A percentile compares a stretch with the other conserved stretches of the same genome.
Conservation (phyloP, 1,140 invertebrate species). For the Apis cerana region DNA sequence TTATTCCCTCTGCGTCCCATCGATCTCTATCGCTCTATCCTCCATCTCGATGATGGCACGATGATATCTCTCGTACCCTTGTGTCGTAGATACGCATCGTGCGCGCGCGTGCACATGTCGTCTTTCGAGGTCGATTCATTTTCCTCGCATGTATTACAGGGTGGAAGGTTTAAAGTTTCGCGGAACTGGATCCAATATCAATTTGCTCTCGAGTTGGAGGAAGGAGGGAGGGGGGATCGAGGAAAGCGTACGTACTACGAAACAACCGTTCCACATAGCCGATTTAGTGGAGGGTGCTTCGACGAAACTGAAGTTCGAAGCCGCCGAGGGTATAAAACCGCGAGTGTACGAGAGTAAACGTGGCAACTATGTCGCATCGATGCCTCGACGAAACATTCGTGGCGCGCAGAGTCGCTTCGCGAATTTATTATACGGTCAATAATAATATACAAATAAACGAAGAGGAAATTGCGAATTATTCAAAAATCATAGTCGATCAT, state of each 20-base stretch:
- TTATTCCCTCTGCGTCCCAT: too few species aligned
- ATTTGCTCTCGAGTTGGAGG: not conserved
- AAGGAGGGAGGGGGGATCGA: too few species aligned
- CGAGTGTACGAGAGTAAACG: not conserved
- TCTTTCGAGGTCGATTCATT: not conserved
- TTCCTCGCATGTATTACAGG: not conserved
- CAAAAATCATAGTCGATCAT: too few species aligned
- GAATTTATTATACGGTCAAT: too few species aligned
- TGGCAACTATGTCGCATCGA: too few species aligned
- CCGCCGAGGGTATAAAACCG: not conserved
- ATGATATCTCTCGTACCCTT: not conserved
- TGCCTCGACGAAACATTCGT: too few species aligned
- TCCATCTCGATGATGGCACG: not conserved
- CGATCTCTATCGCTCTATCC: not conserved
- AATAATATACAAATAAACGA: too few species aligned
- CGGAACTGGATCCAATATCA: not conserved
- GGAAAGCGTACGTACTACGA: not conserved
- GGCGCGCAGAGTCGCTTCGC: too few species aligned
- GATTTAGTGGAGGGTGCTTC: not conserved
- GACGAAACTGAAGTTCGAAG: not conserved
- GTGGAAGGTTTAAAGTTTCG: not conserved
- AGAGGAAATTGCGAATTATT: too few species aligned
- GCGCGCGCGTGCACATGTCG: not conserved
- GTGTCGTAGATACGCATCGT: constrained; percentile 6
- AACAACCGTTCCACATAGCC: not conserved